A percentile compares a stretch with the other conserved stretches of the same genome.
These are phyloP conservation scores for Ciconia maguari DNA, from an alignment of 2,113 vertebrate species.

Conservation along the genomic window DNA sequence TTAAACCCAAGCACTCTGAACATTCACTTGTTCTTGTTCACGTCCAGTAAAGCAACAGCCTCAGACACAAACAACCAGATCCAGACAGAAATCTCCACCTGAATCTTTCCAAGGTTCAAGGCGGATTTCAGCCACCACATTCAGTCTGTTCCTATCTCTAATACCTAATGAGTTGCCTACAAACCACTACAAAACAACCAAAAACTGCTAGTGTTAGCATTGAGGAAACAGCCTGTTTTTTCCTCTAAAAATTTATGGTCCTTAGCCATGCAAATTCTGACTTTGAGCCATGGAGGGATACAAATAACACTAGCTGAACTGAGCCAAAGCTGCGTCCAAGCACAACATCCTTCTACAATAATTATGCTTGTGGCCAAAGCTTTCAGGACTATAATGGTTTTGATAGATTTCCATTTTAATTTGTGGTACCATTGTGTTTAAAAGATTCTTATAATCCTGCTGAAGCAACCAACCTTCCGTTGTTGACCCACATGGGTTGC, in stretches of 20 bases:
- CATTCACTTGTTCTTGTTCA: background rate
- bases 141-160: background rate
- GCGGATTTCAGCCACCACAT: background rate
- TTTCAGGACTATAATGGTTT: slow-evolving; percentile 56
- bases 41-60: background rate
- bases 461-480: slow-evolving; percentile 52
- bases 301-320: slow-evolving; percentile 31
- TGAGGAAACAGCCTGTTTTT: slow-evolving; percentile 23
- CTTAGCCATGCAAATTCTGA: slow-evolving; percentile 31
- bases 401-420: slow-evolving; percentile 63
- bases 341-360: slow-evolving; percentile 56
- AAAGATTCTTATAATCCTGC: slow-evolving; percentile 31
- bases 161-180: background rate
- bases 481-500: slow-evolving; percentile 36
- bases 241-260: slow-evolving; percentile 41
- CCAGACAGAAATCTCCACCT: background rate
- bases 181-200: background rate
- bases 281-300: slow-evolving; percentile 26
- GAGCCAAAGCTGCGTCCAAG: slow-evolving; percentile 29
- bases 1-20: background rate
- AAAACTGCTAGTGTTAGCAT: slow-evolving; percentile 53
- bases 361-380: slow-evolving; percentile 53
- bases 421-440: slow-evolving; percentile 59
- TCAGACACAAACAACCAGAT: background rate
- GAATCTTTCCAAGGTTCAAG: background rate